Percentiles rank a stretch among this genome's conserved stretches.
phyloP scores from a whole-genome alignment of 2,113 vertebrate genomes.

The Pomatorhinus ruficollis region DNA sequence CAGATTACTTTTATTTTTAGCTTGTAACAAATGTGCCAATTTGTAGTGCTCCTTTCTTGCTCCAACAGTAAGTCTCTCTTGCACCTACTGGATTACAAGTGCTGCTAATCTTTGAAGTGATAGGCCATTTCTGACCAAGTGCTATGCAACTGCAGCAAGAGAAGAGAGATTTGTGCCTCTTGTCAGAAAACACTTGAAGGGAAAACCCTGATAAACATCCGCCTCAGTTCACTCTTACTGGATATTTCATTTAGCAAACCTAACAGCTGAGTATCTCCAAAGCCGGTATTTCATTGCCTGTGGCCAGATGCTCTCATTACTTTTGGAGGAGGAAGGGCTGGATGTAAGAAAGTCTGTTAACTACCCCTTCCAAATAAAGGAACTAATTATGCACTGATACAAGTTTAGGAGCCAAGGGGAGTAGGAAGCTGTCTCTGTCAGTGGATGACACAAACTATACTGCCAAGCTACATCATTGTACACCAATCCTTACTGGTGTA shows the following conservation, averaged over 20 bases:
- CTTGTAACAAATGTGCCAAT: not conserved
- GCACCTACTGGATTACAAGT: not conserved
- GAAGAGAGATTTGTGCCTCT: not conserved
- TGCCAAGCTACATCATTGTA: not conserved
- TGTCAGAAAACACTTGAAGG: not conserved
- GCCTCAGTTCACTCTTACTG: not conserved
- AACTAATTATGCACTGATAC: not conserved
- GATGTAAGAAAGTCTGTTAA: not conserved
- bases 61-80: not conserved
- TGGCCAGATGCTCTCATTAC: not conserved
- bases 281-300: not conserved
- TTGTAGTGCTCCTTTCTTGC: not conserved
- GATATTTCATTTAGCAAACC: not conserved
- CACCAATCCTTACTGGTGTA: not conserved
- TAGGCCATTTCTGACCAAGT: not conserved
- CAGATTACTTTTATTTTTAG: not conserved
- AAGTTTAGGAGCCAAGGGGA: not conserved
- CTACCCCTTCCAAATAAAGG: not conserved
- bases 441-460: not conserved
- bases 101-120: not conserved
- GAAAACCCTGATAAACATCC: not conserved
- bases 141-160: not conserved
- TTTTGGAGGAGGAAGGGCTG: not conserved
- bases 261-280: not conserved
- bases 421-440: not conserved